Evolutionary conservation across 2,888 invertebrate genomes (phyloP), one percentile per base, ranked within the genome.

Genomic region (Eupithecia pulchellata): DNA sequence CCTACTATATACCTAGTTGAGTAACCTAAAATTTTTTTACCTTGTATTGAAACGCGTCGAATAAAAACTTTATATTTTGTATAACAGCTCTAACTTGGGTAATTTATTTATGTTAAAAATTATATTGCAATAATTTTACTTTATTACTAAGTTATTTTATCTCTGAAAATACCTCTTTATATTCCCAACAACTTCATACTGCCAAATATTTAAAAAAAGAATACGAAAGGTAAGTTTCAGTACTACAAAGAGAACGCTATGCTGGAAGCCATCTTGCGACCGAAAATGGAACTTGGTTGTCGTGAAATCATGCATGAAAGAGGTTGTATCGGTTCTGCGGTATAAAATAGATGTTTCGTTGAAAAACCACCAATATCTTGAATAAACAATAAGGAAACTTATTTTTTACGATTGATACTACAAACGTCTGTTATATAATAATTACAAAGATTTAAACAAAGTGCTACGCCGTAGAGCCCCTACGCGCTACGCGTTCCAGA

Each of bases 401-500:
- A 8, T 52, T 11, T 52, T 25, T 20, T 4, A 4, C 13, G 52
- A 9, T 47, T n/a, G 17, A 47, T 20, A 20, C n/a, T 17, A 4
- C 8, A 47, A 2, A 9, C 2, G 9, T 9, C 11, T 17, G 8
- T 3, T 30, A 4, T n/a, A n/a, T n/a, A n/a, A n/a, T 47, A 47
- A 20, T 2, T 47, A 57, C 17, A 29, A 29, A 17, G 29, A 62
- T 57, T 39, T 25, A 20, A 14, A 39, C 20, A 65, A 47, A 72
- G 14, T 82, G 74, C 77, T 78, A 81, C 78, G 89, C 69, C 79
- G 81, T 82, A 84, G 90, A 82, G 72, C 69, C 73, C 74, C 72
- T 62, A 69, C 52, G 52, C 42, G 67, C 57, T 57, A 57, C 57
- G 55, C 27, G 57, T 6, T 57, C 1, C 29, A 20, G 17, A 27